phyloP scores from a whole-genome alignment of 1,140 invertebrate genomes.

The Monomorium pharaonis region DNA sequence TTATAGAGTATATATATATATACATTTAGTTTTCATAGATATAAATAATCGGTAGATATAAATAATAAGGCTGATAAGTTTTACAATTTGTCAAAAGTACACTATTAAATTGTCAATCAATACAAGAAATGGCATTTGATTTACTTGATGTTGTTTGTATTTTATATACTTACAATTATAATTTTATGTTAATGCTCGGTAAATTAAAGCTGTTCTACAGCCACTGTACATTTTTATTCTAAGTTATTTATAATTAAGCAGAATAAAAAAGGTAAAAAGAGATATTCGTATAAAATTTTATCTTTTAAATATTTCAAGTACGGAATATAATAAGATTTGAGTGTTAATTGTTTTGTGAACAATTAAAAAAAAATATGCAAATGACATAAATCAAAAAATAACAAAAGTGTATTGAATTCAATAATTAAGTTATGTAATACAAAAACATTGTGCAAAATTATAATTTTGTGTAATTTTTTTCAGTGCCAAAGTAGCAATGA shows the following conservation, averaged over 20 bases:
- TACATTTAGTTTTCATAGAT: neutral
- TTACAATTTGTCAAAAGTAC: neutral
- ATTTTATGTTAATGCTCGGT: neutral
- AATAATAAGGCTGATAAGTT: neutral
- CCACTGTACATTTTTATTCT: neutral
- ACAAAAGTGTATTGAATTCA: neutral
- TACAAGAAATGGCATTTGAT: neutral
- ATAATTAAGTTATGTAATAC: neutral
- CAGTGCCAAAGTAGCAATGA: conserved; percentile 56
- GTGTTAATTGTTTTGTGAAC: too few relatives aligned
- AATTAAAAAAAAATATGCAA: too few relatives aligned
- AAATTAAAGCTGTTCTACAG: neutral
- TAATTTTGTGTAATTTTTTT: neutral
- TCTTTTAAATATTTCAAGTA: neutral
- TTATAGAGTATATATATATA: neutral
- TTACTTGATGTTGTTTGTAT: neutral
- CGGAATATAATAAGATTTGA: neutral
- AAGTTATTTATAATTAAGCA: neutral
- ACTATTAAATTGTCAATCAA: neutral
- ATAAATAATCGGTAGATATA: too few relatives aligned
- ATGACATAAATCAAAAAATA: too few relatives aligned
- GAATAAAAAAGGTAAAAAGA: neutral
- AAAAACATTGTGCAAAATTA: neutral
- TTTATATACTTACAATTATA: neutral
- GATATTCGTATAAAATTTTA: neutral